Evolutionary conservation across 1,140 invertebrate genomes (phyloP), one percentile per base, ranked within the genome.

Genomic region (Halesus radiatus): DNA sequence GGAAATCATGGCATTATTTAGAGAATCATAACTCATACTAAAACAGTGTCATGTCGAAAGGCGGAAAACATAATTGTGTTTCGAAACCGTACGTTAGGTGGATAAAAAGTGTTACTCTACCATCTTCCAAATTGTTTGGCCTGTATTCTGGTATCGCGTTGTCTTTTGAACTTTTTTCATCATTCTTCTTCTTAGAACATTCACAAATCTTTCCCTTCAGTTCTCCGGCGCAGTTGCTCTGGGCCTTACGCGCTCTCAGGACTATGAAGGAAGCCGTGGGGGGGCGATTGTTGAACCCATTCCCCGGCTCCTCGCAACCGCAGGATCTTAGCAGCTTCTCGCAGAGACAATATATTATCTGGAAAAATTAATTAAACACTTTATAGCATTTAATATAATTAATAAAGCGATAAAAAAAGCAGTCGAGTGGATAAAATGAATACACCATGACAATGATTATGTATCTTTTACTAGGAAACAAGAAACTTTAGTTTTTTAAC

Each of bases 341-440:
- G 85, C 95, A 96, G 64, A 95, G 89, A 45, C 91, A 90, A 86
- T 95, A 95, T 16, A 96, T 86, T 72, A 96, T 92, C 95, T 96
- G 87, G 20, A 88, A 90, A 80, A 70, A 20, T 45, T 13, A 13
- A 8, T 45, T 32, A 3, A 32, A 32, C 7, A 6, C n/a, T n/a
- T n/a, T n/a, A n/a, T n/a, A n/a, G n/a, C n/a, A n/a, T n/a, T n/a
- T n/a, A n/a, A n/a, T n/a, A n/a, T n/a, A n/a, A n/a, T n/a, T n/a
- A n/a, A n/a, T n/a, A n/a, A n/a, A n/a, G n/a, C n/a, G n/a, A n/a
- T n/a, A n/a, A n/a, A n/a, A n/a, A n/a, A n/a, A n/a, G n/a, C n/a
- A n/a, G n/a, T n/a, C n/a, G n/a, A n/a, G n/a, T n/a, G n/a, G n/a
- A n/a, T n/a, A n/a, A n/a, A n/a, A n/a, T n/a, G n/a, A n/a, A n/a